Base-by-base conservation (phyloP, 1,140 invertebrate species). In the Calephelis virginiensis region DNA sequence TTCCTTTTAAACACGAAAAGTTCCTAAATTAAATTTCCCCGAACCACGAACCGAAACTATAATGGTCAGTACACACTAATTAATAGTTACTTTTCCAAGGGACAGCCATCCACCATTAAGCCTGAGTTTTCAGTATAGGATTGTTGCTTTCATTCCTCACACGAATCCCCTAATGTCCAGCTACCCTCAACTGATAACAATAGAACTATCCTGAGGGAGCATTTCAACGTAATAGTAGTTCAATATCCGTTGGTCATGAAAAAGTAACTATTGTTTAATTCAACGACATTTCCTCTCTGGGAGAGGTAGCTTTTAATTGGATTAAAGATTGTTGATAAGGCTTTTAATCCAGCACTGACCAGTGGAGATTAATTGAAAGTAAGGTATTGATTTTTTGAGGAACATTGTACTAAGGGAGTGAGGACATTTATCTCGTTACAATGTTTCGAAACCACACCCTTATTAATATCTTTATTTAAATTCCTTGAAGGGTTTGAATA, bases 321-420 rank as follows among this genome's bases (percentile, higher is more conserved):
- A 88, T 88, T 83, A 85, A 85, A 82, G 82, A 83, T 81, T 76
- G 83, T 85, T 83, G 82, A 86, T 83, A 83, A 82, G 80, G 73
- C 73, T 81, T 81, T 84, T 85, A 85, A 85, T 85, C 71, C 76
- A 64, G 73, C 68, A 61, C 53, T 71, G 63, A 63, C 67, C 70
- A 67, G 76, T 78, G 83, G 80, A 78, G 79, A 81, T 82, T 85
- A 67, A 84, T 83, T 81, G 81, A 38, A 40, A 72, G 70, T 70
- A 74, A 67, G 65, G 63, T 79, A 82, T 83, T 76, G 81, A 81
- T 79, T 82, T 82, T 60, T 45, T 5, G 49, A 53, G 14, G 49
- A 10, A 10, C 49, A 10, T 10, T 10, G 8, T 53, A 3, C 40
- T 1, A 43, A 6, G 6, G 40, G 40, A 43, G 40, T 7, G 3